Evolutionary conservation across 2,113 vertebrate species (phyloP).

Genomic region (Tyto alba): DNA sequence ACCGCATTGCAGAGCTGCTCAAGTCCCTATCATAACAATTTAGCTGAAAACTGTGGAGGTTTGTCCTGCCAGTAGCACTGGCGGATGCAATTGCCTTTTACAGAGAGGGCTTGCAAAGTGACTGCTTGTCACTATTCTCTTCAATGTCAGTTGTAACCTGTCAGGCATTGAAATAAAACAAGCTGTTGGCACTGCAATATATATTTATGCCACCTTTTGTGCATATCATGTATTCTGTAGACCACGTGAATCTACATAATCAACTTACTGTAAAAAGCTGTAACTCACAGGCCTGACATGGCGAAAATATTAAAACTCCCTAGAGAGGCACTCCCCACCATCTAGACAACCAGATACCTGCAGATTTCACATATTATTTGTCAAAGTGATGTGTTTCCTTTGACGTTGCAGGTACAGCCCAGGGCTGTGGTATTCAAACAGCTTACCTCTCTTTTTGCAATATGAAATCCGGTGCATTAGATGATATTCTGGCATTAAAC

Average conservation of each 20-base stretch:
- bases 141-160: constrained; percentile 55
- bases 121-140: constrained; percentile 55
- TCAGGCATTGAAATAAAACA: neutral
- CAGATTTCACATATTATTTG: neutral
- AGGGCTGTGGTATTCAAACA: neutral
- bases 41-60: constrained; percentile 41
- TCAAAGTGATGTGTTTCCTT: neutral
- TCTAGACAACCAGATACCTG: neutral
- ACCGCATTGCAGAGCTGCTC: constrained; percentile 21
- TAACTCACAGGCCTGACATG: neutral
- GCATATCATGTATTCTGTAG: neutral
- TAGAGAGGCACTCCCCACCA: neutral
- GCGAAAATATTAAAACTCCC: neutral
- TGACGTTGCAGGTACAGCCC: neutral
- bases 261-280: neutral
- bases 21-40: constrained; percentile 5
- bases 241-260: neutral
- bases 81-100: constrained; percentile 12
- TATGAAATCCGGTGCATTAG: neutral
- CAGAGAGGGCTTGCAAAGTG: constrained; percentile 30
- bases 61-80: constrained; percentile 34
- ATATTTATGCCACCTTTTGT: constrained; percentile 9
- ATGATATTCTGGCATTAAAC: neutral
- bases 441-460: neutral
- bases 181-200: neutral